phyloP scores from a whole-genome alignment of 2,797 vertebrate species.

The Steatocranus sp. region DNA sequence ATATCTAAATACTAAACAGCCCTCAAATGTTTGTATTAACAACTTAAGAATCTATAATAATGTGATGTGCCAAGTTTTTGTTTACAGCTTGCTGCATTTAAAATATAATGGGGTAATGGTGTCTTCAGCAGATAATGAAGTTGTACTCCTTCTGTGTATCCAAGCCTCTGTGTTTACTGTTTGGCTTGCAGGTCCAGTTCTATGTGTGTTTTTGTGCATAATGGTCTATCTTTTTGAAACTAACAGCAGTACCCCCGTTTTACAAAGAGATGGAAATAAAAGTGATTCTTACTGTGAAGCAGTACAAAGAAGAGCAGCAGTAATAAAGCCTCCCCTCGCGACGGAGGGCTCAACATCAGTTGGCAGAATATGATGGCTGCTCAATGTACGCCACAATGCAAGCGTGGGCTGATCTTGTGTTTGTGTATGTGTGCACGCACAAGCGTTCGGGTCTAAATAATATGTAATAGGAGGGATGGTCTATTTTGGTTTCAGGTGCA shows the following conservation, averaged over 20 bases:
- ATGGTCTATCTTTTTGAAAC: neutral
- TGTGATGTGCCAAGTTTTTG: fast-evolving
- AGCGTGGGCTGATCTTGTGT: neutral
- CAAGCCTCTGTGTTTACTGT: neutral
- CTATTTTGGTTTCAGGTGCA: neutral
- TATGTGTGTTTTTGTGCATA: neutral
- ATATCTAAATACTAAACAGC: neutral
- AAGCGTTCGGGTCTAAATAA: neutral
- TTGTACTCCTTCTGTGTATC: neutral
- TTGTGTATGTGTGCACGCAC: neutral
- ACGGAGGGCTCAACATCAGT: neutral
- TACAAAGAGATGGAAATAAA: neutral
- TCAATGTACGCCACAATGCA: neutral
- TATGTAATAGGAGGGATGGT: neutral
- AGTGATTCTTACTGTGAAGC: neutral
- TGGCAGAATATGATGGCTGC: neutral
- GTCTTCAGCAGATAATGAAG: neutral
- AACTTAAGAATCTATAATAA: neutral
- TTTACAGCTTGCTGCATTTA: neutral
- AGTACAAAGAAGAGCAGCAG: neutral
- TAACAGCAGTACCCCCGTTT: neutral
- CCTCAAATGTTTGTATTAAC: neutral
- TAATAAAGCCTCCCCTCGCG: neutral
- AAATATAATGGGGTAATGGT: neutral
- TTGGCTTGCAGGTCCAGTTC: neutral